Evolutionary conservation across 2,888 invertebrate genomes (phyloP), one percentile per base, ranked within the genome.

Genomic region (Drosophila vallismaia): DNA sequence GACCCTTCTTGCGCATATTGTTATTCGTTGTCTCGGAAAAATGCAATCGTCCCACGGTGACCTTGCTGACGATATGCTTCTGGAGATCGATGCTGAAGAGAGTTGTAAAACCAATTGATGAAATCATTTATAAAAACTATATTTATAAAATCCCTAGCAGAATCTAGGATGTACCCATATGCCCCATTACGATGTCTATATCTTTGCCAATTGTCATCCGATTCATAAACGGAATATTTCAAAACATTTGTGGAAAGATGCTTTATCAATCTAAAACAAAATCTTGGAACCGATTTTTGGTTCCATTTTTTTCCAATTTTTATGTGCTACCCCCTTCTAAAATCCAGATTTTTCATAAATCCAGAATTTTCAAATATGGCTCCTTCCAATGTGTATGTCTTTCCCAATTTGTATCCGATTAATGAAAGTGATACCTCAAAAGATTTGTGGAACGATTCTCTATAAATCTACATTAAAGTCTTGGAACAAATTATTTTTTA

Each of bases 1-100:
- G 96, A 0, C 99, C 98, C 89, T 99, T 99, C 92, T 99, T 99
- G 48, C 99, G 93, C 98, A 99, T 99, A 90, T 99, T 99, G 91
- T 99, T 99, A 87, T 97, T 97, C 0, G 99, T 99, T 0, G 99
- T 99, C 92, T 99, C 99, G 54, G 98, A 98, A 92, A 99, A 99
- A 93, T 99, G 99, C 3, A 99, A 93, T 6, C 99, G 94, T 0
- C 99, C 99, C 0, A 99, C 98, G 0, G 99, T 99, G 60, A 98
- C 95, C 91, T 98, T 98, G 1, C 97, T 96, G 52, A 97, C 96
- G 91, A 97, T 96, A 67, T 95, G 95, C 59, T 95, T 95, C 59
- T 95, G 95, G 76, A 98, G 92, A 89, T 98, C 97, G 89, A 97
- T 95, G 59, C 96, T 96, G 89, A 4, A 5, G 9, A 28, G 28